Percentiles rank a stretch among this genome's conserved stretches.
Conservation (phyloP, 2,113 vertebrate species). For the Corythoichthys haematopterus region DNA sequence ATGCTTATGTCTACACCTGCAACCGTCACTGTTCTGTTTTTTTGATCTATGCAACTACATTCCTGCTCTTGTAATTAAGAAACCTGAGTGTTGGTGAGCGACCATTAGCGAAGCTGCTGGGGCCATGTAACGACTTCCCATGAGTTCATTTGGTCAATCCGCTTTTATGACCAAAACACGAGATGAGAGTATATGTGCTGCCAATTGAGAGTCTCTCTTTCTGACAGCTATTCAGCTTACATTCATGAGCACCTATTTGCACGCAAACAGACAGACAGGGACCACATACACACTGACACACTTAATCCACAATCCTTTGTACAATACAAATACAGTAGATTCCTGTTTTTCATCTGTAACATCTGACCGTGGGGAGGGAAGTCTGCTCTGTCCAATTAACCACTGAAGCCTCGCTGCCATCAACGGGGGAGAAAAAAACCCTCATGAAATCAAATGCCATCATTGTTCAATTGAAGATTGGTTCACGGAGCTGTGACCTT, state of each 20-base stretch:
- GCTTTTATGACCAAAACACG: constrained; percentile 52
- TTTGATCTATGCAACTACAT: constrained; percentile 30
- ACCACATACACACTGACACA: not conserved
- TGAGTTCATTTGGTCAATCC: constrained; percentile 42
- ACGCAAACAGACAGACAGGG: not conserved
- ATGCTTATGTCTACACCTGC: constrained; percentile 3
- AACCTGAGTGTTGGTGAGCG: constrained; percentile 41
- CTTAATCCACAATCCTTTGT: constrained; percentile 4
- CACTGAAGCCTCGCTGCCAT: constrained; percentile 32
- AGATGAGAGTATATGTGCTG: constrained; percentile 42
- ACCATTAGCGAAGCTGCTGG: constrained; percentile 17
- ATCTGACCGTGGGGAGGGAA: constrained; percentile 6
- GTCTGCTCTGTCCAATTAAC: constrained; percentile 51
- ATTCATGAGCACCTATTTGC: constrained; percentile 17
- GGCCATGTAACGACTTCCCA: constrained; percentile 49
- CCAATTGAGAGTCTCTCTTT: constrained; percentile 49
- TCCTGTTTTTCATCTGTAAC: constrained; percentile 36
- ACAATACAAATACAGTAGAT: constrained; percentile 27
- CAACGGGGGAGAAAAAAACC: constrained; percentile 18
- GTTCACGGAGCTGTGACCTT: constrained; percentile 59
- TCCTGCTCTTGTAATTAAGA: constrained; percentile 34
- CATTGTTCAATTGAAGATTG: constrained; percentile 59
- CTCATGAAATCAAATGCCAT: constrained; percentile 57
- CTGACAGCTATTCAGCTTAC: constrained; percentile 5
- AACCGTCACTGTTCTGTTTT: constrained; percentile 14